These are phyloP conservation scores for Phyllotis vaccarum DNA, from an alignment of 2,797 vertebrate species.

Conservation along the genomic window DNA sequence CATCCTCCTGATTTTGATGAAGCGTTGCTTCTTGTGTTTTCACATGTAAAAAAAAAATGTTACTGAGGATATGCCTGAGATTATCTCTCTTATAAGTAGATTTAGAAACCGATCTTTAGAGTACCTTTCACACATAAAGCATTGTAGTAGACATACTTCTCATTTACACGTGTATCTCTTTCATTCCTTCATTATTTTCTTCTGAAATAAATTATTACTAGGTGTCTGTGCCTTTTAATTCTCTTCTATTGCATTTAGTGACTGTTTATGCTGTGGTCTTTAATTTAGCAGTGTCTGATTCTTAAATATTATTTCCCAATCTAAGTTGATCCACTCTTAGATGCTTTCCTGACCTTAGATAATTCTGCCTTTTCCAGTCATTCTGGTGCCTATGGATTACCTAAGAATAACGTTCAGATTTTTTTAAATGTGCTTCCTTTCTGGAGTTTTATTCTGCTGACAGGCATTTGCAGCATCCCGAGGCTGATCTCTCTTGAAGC, in stretches of 20 bases:
- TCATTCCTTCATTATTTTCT: neutral
- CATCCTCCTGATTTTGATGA: neutral
- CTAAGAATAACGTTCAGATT: neutral
- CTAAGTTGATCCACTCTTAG: neutral
- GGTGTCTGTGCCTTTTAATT: neutral
- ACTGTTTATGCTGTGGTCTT: neutral
- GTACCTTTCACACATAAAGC: neutral
- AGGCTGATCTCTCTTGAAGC: neutral
- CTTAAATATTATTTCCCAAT: neutral
- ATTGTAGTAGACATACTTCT: neutral
- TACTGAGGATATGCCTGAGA: neutral
- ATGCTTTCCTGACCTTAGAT: neutral
- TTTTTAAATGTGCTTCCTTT: neutral
- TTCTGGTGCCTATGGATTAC: neutral
- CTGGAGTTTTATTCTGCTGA: neutral
- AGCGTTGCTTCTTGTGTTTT: neutral
- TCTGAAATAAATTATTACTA: neutral
- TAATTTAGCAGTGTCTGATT: neutral
- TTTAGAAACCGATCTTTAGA: neutral
- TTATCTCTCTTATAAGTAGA: neutral
- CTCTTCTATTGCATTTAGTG: neutral
- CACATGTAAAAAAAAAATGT: neutral
- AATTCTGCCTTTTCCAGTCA: neutral
- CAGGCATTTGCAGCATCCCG: neutral
- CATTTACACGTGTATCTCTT: too few relatives aligned